phyloP scores from a whole-genome alignment of 2,797 vertebrate genomes.

The Salmo trutta region DNA sequence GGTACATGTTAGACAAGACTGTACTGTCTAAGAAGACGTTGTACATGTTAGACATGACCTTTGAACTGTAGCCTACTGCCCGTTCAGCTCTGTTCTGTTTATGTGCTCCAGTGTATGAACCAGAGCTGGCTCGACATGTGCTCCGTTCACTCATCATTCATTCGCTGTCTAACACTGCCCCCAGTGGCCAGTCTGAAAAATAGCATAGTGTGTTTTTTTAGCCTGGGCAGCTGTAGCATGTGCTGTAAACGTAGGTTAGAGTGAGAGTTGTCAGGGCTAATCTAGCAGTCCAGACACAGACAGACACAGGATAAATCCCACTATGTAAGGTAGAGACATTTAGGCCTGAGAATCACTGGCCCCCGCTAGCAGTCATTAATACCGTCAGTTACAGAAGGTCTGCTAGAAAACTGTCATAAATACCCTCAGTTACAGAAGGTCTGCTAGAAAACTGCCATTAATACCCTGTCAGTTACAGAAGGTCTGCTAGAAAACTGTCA shows the following conservation, averaged over 20 bases:
- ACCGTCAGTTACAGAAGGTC: no score
- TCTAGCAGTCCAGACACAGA: constrained; percentile 1
- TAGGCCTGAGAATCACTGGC: no score
- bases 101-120: neutral
- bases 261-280: constrained; percentile 46
- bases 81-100: neutral
- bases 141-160: neutral
- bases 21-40: neutral
- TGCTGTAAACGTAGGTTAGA: constrained; percentile 13
- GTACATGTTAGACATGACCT: no score
- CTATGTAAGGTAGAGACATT: constrained; percentile 5
- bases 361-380: no score
- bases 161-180: constrained; percentile 23
- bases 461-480: no score
- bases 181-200: constrained; percentile 17
- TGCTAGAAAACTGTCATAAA: no score
- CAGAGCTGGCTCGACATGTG: neutral
- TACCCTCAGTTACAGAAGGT: no score
- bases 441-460: no score
- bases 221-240: neutral
- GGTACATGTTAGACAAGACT: no score
- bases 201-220: neutral
- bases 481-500: no score
- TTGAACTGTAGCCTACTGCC: neutral
- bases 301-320: neutral